phyloP scores from a whole-genome alignment of 2,888 invertebrate species.

The Xanthorhoe designata region DNA sequence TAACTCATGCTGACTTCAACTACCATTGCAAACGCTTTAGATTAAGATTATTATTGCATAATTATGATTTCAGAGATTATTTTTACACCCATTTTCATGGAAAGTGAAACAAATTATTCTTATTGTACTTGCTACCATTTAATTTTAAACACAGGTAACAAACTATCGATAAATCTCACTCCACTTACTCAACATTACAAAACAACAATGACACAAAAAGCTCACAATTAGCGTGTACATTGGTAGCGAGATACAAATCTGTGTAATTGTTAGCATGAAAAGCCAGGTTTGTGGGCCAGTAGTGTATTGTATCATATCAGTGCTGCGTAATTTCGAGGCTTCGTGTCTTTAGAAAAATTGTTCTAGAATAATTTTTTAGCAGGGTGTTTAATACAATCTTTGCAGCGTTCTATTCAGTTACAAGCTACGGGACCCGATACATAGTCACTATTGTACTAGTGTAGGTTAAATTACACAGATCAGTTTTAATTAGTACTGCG shows the following conservation, averaged over 20 bases:
- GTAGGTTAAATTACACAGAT: background rate
- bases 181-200: constrained; percentile 29
- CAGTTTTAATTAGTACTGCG: background rate
- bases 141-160: background rate
- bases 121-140: background rate
- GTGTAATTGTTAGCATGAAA: constrained; percentile 38
- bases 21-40: too few species aligned
- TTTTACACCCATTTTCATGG: too few species aligned
- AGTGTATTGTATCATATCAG: constrained; percentile 42
- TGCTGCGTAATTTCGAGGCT: constrained; percentile 10
- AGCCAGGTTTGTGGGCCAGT: constrained; percentile 71
- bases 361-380: background rate
- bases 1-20: too few species aligned
- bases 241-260: constrained; percentile 27
- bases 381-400: too few species aligned
- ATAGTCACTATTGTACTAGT: background rate
- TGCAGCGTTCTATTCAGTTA: too few species aligned
- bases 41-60: too few species aligned
- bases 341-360: background rate
- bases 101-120: background rate
- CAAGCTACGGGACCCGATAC: too few species aligned
- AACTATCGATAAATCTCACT: constrained; percentile 1
- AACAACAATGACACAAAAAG: constrained; percentile 33
- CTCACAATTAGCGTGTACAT: constrained; percentile 35
- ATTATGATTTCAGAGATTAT: too few species aligned